phyloP scores from a whole-genome alignment of 2,113 vertebrate species.

The Artemisiospiza belli region DNA sequence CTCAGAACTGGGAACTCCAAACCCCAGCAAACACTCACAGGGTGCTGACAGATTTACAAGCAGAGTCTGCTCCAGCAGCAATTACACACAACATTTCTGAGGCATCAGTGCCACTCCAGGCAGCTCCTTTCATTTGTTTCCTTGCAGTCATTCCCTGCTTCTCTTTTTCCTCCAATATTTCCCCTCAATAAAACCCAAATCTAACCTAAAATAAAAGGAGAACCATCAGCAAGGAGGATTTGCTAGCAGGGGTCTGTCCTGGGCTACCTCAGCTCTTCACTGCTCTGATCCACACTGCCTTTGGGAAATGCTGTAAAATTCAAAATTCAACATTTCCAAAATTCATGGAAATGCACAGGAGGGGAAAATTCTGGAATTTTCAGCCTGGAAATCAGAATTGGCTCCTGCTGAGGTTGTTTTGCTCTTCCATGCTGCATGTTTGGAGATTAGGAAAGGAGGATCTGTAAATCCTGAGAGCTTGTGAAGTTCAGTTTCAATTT shows the following conservation, averaged over 20 bases:
- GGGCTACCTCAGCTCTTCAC: neutral
- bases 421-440: neutral
- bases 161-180: neutral
- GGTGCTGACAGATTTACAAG: conserved; percentile 27
- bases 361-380: neutral
- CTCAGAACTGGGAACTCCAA: neutral
- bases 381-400: neutral
- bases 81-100: neutral
- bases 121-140: neutral
- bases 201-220: neutral
- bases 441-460: neutral
- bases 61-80: neutral
- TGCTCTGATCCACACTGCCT: neutral
- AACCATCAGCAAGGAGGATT: neutral
- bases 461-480: neutral
- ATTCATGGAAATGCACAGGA: neutral
- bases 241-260: neutral
- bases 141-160: neutral
- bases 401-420: neutral
- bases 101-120: neutral
- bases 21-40: neutral
- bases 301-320: neutral
- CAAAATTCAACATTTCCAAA: too few species aligned
- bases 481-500: neutral
- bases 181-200: neutral